Evolutionary conservation across 2,888 invertebrate genomes (phyloP), one percentile per base, ranked within the genome.

Genomic region (Trichopria drosophilae): DNA sequence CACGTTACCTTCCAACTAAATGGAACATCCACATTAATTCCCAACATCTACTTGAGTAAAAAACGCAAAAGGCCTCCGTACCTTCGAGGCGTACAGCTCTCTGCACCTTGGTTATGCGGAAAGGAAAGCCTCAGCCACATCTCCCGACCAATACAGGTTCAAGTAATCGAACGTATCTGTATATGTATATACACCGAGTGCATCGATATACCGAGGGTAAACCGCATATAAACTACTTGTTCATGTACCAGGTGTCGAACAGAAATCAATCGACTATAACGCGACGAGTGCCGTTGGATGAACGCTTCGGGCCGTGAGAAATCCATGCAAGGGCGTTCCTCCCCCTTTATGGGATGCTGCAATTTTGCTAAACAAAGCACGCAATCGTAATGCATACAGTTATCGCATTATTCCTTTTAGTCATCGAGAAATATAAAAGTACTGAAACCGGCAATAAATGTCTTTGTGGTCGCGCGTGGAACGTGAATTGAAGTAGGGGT

Each of bases 31-130:
- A 65, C 64, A 67, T 72, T 67, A 69, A 65, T 64, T 66, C 61
- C 55, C 59, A 60, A 67, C 60, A 68, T 67, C 62, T 62, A 56
- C 57, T 58, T 53, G 34, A 55, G 57, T 57, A 57, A 59, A 66
- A 64, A 66, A 62, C 48, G 41, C 55, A 47, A 57, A 24, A 57
- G 55, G 49, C 54, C 43, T 42, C 49, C 36, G 35, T 40, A 36
- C 47, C 36, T 46, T 42, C 54, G 53, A 58, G 63, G 67, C 65
- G n/a, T n/a, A 73, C 67, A 73, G 69, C 73, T 73, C 62, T 72
- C 68, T 75, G 73, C 73, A 69, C 69, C 66, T 68, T 65, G 72
- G 62, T 68, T 73, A 75, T 75, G 75, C 75, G 75, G 75, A 75
- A 75, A 75, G 75, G 70, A 73, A 71, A 72, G 72, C 68, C 66